These are phyloP conservation scores for Drosophila fungiperda DNA, from an alignment of 2,888 invertebrate genomes.

Conservation along the genomic window DNA sequence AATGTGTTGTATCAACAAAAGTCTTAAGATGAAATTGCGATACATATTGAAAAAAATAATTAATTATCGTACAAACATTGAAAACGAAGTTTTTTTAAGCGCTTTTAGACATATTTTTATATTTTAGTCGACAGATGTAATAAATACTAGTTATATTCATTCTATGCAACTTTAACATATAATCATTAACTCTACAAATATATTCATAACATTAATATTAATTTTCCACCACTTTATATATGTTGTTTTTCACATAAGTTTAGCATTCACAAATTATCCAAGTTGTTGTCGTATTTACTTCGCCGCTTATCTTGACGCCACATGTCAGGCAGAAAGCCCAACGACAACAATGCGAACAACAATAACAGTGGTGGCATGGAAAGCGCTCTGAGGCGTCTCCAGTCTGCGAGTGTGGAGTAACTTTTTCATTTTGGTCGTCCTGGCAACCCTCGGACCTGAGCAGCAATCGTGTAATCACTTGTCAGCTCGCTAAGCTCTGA, in stretches of 20 bases:
- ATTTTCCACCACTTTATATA: slow-evolving; percentile 30
- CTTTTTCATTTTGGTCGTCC: slow-evolving; percentile 34
- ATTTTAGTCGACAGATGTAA: neutral
- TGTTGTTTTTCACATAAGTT: slow-evolving; percentile 30
- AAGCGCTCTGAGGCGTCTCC: slow-evolving; percentile 23
- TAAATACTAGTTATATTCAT: neutral
- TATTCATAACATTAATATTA: slow-evolving; percentile 42
- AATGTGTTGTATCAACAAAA: neutral
- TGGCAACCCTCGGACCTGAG: slow-evolving; percentile 35
- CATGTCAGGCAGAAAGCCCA: slow-evolving; percentile 35
- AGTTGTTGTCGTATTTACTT: slow-evolving; percentile 49
- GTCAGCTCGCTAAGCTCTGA: slow-evolving; percentile 69
- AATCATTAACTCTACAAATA: neutral
- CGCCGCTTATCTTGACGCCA: slow-evolving; percentile 52
- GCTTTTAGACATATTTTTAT: neutral
- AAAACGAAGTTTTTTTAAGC: neutral
- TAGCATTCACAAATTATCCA: slow-evolving; percentile 37
- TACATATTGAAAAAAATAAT: neutral
- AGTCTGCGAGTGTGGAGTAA: slow-evolving; percentile 30
- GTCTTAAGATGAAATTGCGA: neutral
- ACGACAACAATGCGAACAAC: slow-evolving; percentile 8
- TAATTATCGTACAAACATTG: neutral
- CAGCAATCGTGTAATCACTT: slow-evolving; percentile 76
- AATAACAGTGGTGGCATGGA: slow-evolving; percentile 7
- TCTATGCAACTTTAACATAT: neutral